Conservation (phyloP, 1,140 invertebrate genomes). For the Bombus pascuorum region DNA sequence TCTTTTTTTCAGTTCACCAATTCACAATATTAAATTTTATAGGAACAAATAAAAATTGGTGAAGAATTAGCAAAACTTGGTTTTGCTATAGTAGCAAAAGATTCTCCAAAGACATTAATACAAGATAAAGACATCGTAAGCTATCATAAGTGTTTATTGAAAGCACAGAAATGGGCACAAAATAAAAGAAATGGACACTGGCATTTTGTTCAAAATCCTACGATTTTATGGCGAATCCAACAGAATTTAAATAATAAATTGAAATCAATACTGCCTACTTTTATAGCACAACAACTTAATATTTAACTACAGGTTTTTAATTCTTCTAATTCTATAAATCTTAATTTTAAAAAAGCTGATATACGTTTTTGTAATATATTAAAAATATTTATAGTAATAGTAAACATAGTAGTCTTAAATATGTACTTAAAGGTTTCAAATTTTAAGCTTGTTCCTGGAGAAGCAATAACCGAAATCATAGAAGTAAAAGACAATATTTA, state of each 20-base stretch:
- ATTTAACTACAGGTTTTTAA: slow-evolving; percentile 46
- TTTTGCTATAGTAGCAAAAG: slow-evolving; percentile 75
- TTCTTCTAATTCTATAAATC: background rate
- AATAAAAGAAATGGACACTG: slow-evolving; percentile 81
- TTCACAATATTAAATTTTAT: slow-evolving; percentile 25
- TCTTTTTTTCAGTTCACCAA: background rate
- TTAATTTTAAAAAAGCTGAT: background rate
- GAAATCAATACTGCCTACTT: slow-evolving; percentile 64
- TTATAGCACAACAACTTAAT: slow-evolving; percentile 57
- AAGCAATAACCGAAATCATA: background rate
- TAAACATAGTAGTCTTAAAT: background rate
- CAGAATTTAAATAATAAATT: slow-evolving; percentile 66
- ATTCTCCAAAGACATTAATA: slow-evolving; percentile 63
- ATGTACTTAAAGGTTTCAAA: background rate
- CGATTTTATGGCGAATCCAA: slow-evolving; percentile 72
- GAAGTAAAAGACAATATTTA: slow-evolving; percentile 20
- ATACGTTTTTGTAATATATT: slow-evolving; percentile 1
- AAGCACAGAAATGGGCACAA: slow-evolving; percentile 78
- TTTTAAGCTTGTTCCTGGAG: background rate
- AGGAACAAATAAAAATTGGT: slow-evolving; percentile 75
- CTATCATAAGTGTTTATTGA: slow-evolving; percentile 76
- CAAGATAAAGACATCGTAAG: slow-evolving; percentile 60
- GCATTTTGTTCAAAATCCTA: slow-evolving; percentile 80
- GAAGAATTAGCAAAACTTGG: slow-evolving; percentile 81
- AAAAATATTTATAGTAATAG: background rate